Conservation (phyloP, 2,113 vertebrate genomes). For the Turdus rufiventris region DNA sequence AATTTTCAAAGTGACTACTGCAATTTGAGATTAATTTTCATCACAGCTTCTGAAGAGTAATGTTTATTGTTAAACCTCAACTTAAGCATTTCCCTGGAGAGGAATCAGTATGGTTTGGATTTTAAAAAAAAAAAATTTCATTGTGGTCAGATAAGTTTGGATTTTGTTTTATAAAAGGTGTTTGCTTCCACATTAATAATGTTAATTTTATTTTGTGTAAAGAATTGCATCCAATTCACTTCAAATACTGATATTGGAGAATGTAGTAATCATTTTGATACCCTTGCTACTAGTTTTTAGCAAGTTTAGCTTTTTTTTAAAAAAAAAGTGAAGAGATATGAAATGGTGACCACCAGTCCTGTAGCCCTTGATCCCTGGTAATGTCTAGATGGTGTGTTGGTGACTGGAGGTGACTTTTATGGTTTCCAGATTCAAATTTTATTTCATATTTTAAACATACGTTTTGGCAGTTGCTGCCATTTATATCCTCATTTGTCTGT, state of each 20-base stretch:
- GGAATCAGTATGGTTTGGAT: not conserved
- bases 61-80: not conserved
- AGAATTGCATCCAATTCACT: not conserved
- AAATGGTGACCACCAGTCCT: not conserved
- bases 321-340: not conserved
- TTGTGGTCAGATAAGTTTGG: not conserved
- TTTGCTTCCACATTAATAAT: not conserved
- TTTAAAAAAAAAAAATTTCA: not conserved
- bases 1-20: not conserved
- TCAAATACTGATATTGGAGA: not conserved
- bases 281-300: not conserved
- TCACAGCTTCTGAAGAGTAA: not conserved
- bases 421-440: conserved; percentile 29
- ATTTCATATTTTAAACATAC: not conserved
- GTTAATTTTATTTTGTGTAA: not conserved
- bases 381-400: not conserved
- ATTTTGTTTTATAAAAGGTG: not conserved
- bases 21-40: not conserved
- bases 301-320: not conserved
- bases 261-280: not conserved
- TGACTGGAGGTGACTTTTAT: not conserved
- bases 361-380: not conserved
- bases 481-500: conserved; percentile 7
- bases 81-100: not conserved
- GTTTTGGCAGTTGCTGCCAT: conserved; percentile 10